Conservation (phyloP, 2,113 vertebrate genomes). For the Lepus timidus region DNA sequence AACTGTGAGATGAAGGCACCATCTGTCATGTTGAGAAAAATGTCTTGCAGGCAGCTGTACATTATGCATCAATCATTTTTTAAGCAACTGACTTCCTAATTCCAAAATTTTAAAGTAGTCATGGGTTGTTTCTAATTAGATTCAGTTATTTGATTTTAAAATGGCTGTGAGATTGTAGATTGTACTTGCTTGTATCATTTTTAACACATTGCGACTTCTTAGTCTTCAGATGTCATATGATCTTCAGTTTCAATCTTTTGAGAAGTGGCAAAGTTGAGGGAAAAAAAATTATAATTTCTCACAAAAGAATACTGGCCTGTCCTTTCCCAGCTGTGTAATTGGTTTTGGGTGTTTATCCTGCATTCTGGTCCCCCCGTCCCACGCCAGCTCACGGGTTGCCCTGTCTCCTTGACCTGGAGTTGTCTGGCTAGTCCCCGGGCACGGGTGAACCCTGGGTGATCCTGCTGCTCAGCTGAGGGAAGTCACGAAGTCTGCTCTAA, state of each 20-base stretch:
- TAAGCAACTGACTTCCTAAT: conserved; percentile 50
- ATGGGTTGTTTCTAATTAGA: conserved; percentile 32
- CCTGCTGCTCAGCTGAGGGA: background rate
- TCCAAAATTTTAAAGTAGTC: background rate
- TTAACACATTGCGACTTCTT: background rate
- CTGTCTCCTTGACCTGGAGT: background rate
- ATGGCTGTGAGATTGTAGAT: background rate
- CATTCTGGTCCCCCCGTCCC: background rate
- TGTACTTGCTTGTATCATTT: background rate
- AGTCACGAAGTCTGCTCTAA: background rate
- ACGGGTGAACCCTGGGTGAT: background rate
- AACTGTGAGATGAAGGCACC: background rate
- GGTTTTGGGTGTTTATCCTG: rapidly evolving
- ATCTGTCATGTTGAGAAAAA: background rate
- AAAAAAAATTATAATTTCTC: background rate
- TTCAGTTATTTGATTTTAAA: conserved; percentile 19
- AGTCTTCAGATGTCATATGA: conserved; percentile 31
- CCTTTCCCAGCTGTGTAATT: background rate
- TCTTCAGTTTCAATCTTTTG: conserved; percentile 23
- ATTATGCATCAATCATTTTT: background rate
- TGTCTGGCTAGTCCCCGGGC: background rate
- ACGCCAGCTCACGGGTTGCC: background rate
- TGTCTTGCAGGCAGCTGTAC: conserved; percentile 24
- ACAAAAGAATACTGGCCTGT: background rate
- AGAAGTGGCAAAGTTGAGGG: background rate